Evolutionary conservation across 64 coral and sea anemone genomes (phyloP).

Genomic region (Catalaphyllia jardinei): DNA sequence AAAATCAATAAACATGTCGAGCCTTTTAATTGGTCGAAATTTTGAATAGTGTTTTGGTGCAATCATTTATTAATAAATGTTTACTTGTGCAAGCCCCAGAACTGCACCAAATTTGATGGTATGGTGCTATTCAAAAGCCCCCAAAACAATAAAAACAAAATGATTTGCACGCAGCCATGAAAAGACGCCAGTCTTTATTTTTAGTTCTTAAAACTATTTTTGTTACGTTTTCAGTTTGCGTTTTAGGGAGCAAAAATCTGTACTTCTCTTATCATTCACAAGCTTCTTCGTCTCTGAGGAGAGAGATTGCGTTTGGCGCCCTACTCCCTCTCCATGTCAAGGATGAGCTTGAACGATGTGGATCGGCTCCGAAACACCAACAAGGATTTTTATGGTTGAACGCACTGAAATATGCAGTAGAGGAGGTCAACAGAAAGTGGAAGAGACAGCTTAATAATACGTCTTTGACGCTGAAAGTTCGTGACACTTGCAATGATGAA

Average conservation of each 20-base stretch:
- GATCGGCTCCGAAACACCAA: not conserved
- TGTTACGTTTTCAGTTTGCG: not conserved
- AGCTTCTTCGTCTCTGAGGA: not conserved
- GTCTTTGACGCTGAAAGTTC: conserved; percentile 49
- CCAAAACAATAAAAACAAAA: not conserved
- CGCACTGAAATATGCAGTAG: conserved; percentile 69
- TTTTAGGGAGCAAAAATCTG: not conserved
- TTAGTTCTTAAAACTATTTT: not conserved
- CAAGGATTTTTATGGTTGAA: conserved; percentile 57
- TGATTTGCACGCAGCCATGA: not conserved
- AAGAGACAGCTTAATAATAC: conserved; percentile 13
- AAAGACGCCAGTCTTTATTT: not conserved
- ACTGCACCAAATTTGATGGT: not conserved
- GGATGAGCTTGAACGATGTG: conserved; percentile 24
- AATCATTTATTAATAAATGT: not conserved
- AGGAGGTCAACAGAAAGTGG: conserved; percentile 51
- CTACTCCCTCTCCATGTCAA: conserved; percentile 56
- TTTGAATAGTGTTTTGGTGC: not conserved
- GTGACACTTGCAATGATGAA: conserved; percentile 63
- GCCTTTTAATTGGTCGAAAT: conserved; percentile 4
- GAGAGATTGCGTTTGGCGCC: conserved; percentile 59
- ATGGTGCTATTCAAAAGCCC: not conserved
- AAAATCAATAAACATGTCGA: not conserved
- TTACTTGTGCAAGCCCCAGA: conserved; percentile 3
- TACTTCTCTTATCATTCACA: not conserved